Conservation (phyloP, 2,113 vertebrate species). For the Chroicocephalus ridibundus region DNA sequence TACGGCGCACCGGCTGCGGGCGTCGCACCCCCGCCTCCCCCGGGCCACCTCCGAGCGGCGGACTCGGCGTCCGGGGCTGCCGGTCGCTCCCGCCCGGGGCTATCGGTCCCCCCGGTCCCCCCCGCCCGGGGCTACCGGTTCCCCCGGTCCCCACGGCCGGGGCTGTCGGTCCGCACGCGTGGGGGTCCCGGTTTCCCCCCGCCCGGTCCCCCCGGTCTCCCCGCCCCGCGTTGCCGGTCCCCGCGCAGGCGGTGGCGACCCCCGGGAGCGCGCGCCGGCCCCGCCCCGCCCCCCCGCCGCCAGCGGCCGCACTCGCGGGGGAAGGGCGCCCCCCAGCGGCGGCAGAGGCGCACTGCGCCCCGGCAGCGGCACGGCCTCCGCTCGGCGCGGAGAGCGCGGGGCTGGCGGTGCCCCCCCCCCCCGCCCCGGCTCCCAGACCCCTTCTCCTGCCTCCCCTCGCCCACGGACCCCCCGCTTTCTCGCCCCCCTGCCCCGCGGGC, state of each 20-base stretch:
- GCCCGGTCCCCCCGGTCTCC: too few species aligned
- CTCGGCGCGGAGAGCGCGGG: neutral
- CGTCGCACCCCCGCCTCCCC: neutral
- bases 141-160: too few species aligned
- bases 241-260: neutral
- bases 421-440: too few species aligned
- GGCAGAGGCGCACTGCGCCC: neutral
- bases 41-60: neutral
- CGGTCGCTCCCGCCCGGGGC: neutral
- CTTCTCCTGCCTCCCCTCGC: neutral
- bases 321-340: conserved; percentile 81
- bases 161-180: too few species aligned
- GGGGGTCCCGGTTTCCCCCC: too few species aligned
- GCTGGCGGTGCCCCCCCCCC: too few species aligned
- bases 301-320: conserved; percentile 46
- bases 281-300: neutral
- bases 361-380: neutral
- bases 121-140: too few species aligned
- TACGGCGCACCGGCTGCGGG: neutral
- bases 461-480: neutral
- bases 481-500: too few species aligned
- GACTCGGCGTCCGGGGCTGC: neutral
- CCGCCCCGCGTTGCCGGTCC: too few species aligned
- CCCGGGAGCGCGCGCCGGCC: neutral
- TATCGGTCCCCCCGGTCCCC: too few species aligned